These are phyloP conservation scores for Volucella bombylans DNA, from an alignment of 2,888 invertebrate species.

Conservation along the genomic window DNA sequence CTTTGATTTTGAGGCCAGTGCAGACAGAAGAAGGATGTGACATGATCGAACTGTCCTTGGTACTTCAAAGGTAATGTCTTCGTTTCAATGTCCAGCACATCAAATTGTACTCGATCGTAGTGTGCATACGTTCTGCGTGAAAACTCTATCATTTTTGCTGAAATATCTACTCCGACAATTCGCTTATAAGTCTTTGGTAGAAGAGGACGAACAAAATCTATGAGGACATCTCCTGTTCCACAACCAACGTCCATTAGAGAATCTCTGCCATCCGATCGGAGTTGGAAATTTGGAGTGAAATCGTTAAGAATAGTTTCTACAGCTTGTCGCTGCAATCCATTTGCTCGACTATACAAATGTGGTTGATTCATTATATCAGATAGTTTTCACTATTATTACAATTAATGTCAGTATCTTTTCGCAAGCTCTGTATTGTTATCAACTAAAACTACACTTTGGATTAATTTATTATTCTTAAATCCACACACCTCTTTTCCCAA, in stretches of 20 bases:
- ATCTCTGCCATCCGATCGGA: conserved; percentile 83
- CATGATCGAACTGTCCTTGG: conserved; percentile 85
- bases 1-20: conserved; percentile 91
- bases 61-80: conserved; percentile 83
- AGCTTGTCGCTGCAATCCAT: conserved; percentile 87
- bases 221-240: conserved; percentile 88
- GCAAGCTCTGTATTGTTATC: too few relatives aligned
- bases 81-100: conserved; percentile 84
- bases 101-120: conserved; percentile 80
- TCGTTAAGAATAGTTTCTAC: conserved; percentile 86
- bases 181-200: conserved; percentile 84
- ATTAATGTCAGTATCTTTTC: too few relatives aligned
- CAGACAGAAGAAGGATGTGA: conserved; percentile 90
- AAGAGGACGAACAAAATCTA: conserved; percentile 85
- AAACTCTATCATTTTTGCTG: conserved; percentile 86
- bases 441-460: too few relatives aligned
- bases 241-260: conserved; percentile 88
- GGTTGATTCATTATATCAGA: conserved; percentile 84
- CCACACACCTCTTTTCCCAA: too few relatives aligned
- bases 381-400: too few relatives aligned
- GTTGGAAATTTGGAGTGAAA: conserved; percentile 84
- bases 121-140: conserved; percentile 84
- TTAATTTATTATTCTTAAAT: too few relatives aligned
- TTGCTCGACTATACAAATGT: conserved; percentile 87
- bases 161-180: conserved; percentile 87